Base-by-base conservation (phyloP, 2,888 invertebrate genomes). In the Tethea ocularis region DNA sequence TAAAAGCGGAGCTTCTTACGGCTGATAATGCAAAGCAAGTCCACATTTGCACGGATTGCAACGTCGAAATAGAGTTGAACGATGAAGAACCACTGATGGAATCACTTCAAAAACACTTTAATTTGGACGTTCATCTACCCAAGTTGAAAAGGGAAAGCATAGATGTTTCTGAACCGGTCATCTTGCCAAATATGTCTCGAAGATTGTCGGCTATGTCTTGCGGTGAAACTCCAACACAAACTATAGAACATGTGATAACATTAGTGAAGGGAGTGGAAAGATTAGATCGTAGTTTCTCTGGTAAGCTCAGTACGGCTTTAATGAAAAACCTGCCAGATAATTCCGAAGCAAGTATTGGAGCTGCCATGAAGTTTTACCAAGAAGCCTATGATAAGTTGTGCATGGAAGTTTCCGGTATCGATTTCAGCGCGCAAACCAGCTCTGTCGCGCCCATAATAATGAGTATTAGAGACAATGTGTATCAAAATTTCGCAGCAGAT, bases 401-500 rank as follows among this genome's bases (percentile, higher is more conserved):
- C 38, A 74, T 76, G n/a, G 88, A 89, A 22, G 82, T 90, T 0
- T 63, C 77, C 0, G 53, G 57, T 17, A 82, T 89, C 0, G 93
- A 93, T 57, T 93, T 93, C 64, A 81, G 88, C 0, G 68, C 83
- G 0, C 87, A 88, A 58, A 87, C 90, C 0, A 86, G 88, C 58
- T 85, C 92, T 0, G 93, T 93, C 0, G 93, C 93, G 7, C 93
- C 93, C 0, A 92, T 93, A 0, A 92, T 93, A 2, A 92, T 93
- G 93, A 92, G 92, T 59, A 93, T 93, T 33, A 89, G 91, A 29
- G 93, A 93, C 61, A 93, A 93, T 52, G 93, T 93, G 0, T 92
- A 93, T 60, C 92, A 93, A 61, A 92, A 92, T 58, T 92, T 92
- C 61, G 78, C 90, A 0, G 80, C 83, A 0, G 93, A 93, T 46